phyloP scores from a whole-genome alignment of 1,140 invertebrate species.

The Drepana arcuata region DNA sequence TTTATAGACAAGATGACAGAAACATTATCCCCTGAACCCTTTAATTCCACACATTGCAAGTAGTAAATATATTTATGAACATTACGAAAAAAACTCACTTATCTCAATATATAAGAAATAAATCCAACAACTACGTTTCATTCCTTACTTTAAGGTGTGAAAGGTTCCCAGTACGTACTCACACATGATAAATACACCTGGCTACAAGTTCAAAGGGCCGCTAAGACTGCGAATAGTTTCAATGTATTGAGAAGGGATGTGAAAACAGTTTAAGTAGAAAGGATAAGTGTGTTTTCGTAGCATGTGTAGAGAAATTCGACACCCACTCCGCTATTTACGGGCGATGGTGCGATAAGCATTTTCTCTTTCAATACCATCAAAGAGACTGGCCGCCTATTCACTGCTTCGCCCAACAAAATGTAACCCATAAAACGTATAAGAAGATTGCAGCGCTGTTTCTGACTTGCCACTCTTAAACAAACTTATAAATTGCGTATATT shows the following conservation, averaged over 20 bases:
- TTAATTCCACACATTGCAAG: no score
- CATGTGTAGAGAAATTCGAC: slow-evolving; percentile 55
- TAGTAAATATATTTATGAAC: no score
- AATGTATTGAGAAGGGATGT: slow-evolving; percentile 43
- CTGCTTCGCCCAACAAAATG: slow-evolving; percentile 42
- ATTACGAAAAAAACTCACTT: no score
- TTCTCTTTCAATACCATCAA: slow-evolving; percentile 63
- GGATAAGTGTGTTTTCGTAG: slow-evolving; percentile 62
- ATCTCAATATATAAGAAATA: no score
- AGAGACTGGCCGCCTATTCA: slow-evolving; percentile 60
- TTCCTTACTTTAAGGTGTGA: no score
- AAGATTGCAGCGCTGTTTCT: slow-evolving; percentile 30
- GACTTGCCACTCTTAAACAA: slow-evolving; percentile 25
- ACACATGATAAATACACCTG: slow-evolving; percentile 19
- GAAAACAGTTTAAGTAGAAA: slow-evolving; percentile 59
- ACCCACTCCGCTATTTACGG: slow-evolving; percentile 58
- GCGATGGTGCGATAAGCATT: slow-evolving; percentile 64
- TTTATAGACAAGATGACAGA: no score
- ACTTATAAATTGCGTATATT: no score
- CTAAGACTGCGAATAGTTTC: slow-evolving; percentile 37
- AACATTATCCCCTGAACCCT: no score
- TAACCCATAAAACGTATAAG: slow-evolving; percentile 47
- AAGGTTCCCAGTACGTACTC: no score
- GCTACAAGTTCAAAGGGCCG: slow-evolving; percentile 28
- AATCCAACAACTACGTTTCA: no score